A percentile compares a stretch with the other conserved stretches of the same genome.
Evolutionary conservation across 2,888 invertebrate genomes (phyloP).

Genomic region (Drepana falcataria): DNA sequence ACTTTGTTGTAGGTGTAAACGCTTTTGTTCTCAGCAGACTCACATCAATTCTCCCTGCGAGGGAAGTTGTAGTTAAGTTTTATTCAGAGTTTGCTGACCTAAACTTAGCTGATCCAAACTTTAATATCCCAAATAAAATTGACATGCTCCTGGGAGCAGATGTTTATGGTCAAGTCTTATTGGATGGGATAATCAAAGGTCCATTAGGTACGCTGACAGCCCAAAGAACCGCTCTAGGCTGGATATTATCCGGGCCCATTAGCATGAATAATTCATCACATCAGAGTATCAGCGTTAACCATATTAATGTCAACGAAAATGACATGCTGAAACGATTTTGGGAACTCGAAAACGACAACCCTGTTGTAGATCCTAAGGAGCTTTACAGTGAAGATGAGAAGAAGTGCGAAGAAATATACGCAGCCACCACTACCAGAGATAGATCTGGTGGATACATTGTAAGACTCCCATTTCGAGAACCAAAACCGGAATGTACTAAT

Average conservation of each 20-base stretch:
- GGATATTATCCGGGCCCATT: conserved; percentile 20
- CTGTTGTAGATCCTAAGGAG: not conserved
- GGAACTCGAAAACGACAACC: conserved; percentile 9
- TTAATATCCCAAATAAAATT: conserved; percentile 9
- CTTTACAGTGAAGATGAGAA: conserved; percentile 6
- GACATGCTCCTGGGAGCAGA: conserved; percentile 22
- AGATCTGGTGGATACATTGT: conserved; percentile 11
- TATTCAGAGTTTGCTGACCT: conserved; percentile 5
- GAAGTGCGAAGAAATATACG: conserved; percentile 1
- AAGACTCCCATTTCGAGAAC: conserved; percentile 3
- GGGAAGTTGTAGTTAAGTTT: not conserved
- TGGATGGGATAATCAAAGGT: conserved; percentile 12
- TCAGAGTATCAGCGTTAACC: no score
- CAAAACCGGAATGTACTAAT: conserved; percentile 1
- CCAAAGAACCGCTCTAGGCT: conserved; percentile 20
- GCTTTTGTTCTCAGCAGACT: conserved; percentile 15
- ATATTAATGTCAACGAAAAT: not conserved
- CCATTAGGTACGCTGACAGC: conserved; percentile 13
- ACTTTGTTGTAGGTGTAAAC: conserved; percentile 7
- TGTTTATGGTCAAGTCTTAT: conserved; percentile 15
- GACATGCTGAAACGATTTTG: conserved; percentile 10
- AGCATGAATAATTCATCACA: not conserved
- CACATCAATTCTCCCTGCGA: conserved; percentile 1
- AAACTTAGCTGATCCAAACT: conserved; percentile 13
- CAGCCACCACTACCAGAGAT: conserved; percentile 3